Conservation (phyloP, 2,113 vertebrate genomes). For the Eubucco bourcierii region DNA sequence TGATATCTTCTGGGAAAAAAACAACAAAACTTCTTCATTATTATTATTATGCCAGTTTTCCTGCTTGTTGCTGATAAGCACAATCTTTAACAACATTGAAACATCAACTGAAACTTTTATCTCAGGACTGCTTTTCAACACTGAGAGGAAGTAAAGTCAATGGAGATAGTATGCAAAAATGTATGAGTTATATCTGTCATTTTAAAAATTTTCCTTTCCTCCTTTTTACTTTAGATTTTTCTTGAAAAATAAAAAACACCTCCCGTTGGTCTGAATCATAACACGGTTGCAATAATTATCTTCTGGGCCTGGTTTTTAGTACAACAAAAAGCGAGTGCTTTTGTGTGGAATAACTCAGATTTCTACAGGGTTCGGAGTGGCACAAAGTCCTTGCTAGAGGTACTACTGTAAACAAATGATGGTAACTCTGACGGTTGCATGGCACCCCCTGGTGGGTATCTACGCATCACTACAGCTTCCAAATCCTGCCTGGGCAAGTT, state of each 20-base stretch:
- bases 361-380: neutral
- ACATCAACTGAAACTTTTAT: neutral
- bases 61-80: neutral
- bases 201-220: neutral
- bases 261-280: neutral
- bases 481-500: rapidly evolving
- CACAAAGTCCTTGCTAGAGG: rapidly evolving
- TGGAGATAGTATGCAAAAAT: neutral
- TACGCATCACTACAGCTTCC: neutral
- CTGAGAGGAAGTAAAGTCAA: neutral
- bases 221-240: neutral
- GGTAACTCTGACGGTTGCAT: neutral
- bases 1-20: neutral
- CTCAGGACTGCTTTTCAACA: neutral
- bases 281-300: neutral
- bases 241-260: neutral
- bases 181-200: neutral
- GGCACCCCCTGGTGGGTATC: neutral
- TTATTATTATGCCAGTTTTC: neutral
- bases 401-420: rapidly evolving
- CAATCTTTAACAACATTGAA: neutral
- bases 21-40: neutral
- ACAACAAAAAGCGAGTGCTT: neutral
- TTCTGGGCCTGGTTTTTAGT: neutral
- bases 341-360: neutral